These are phyloP conservation scores for Diabrotica undecimpunctata DNA, from an alignment of 1,140 invertebrate species.

Conservation along the genomic window DNA sequence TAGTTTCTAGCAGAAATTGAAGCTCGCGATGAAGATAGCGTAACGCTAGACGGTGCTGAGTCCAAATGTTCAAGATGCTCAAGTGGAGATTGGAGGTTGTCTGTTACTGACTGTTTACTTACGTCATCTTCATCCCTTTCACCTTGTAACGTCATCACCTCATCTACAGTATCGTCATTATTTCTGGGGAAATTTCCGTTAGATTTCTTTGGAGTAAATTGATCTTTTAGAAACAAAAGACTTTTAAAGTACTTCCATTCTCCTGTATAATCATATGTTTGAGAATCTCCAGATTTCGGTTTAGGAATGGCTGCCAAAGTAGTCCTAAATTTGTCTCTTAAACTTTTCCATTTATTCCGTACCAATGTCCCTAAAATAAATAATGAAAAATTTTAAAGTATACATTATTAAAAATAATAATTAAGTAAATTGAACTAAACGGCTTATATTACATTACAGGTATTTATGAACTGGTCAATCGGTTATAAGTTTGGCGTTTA, in stretches of 20 bases:
- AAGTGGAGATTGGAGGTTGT: too few relatives aligned
- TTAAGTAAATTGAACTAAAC: not conserved
- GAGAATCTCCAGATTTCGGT: conserved; percentile 6
- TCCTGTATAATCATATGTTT: conserved; percentile 3
- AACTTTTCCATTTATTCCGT: conserved; percentile 50
- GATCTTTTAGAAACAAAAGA: conserved; percentile 21
- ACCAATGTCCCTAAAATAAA: too few relatives aligned
- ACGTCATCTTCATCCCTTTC: too few relatives aligned
- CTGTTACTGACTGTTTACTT: too few relatives aligned
- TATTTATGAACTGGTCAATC: conserved; percentile 18
- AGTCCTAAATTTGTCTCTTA: conserved; percentile 40
- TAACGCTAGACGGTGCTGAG: too few relatives aligned
- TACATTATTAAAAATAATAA: conserved; percentile 46
- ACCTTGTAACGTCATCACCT: too few relatives aligned
- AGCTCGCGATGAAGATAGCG: too few relatives aligned
- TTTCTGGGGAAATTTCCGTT: conserved; percentile 28
- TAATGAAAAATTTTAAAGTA: too few relatives aligned
- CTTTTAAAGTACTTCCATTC: conserved; percentile 22
- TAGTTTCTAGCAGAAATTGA: too few relatives aligned
- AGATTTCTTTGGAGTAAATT: conserved; percentile 8
- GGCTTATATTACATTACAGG: conserved; percentile 21
- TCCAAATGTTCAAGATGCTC: too few relatives aligned
- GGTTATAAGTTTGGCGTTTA: too few relatives aligned
- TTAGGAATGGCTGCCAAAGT: conserved; percentile 4
- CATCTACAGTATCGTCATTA: too few relatives aligned